Percentiles rank a stretch among this genome's conserved stretches.
phyloP scores from a whole-genome alignment of 2,888 invertebrate species.

The Tinea trinotella region DNA sequence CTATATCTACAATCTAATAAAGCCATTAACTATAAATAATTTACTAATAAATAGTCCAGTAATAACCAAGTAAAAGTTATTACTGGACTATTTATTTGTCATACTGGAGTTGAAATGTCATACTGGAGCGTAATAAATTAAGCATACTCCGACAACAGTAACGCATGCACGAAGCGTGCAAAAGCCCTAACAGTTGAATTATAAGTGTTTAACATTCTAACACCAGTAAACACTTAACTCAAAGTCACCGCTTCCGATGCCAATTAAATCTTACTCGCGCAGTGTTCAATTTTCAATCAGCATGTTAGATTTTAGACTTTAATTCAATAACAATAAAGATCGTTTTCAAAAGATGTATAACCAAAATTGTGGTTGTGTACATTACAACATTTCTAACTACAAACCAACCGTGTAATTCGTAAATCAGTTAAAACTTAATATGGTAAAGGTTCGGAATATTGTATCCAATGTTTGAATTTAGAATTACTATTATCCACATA shows the following conservation, averaged over 20 bases:
- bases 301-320: neutral
- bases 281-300: too few relatives aligned
- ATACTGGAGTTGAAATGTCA: too few relatives aligned
- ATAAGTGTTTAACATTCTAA: slow-evolving; percentile 12
- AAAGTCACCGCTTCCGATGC: slow-evolving; percentile 9
- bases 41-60: too few relatives aligned
- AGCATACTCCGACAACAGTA: neutral
- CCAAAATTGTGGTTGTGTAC: neutral
- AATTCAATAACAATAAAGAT: neutral
- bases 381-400: slow-evolving; percentile 2
- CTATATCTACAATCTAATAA: too few relatives aligned
- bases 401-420: slow-evolving; percentile 1
- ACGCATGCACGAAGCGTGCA: slow-evolving; percentile 1
- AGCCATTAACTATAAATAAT: too few relatives aligned
- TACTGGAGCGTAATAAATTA: neutral
- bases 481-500: too few relatives aligned
- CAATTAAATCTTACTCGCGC: neutral
- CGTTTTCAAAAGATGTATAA: neutral
- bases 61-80: too few relatives aligned
- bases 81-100: too few relatives aligned
- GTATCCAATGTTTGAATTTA: too few relatives aligned
- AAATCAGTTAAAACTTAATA: neutral
- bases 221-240: slow-evolving; percentile 16
- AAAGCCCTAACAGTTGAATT: slow-evolving; percentile 2
- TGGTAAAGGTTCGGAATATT: too few relatives aligned